Percentiles rank a stretch among this genome's conserved stretches.
Conservation (phyloP, 2,113 vertebrate species). For the Coptodon bakossiorum region DNA sequence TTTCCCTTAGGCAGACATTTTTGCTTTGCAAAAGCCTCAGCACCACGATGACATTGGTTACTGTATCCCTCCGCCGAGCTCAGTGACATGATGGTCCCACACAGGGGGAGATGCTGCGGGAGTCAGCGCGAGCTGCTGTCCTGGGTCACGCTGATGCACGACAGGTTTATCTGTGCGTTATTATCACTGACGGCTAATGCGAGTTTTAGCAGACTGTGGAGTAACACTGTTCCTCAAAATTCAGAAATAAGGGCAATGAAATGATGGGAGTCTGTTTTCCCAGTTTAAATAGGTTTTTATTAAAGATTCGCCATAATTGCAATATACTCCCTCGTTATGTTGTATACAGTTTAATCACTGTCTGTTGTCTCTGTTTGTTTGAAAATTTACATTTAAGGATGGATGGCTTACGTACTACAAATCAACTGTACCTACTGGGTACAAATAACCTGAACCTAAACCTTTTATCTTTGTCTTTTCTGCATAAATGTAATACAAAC, state of each 20-base stretch:
- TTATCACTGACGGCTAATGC: not conserved
- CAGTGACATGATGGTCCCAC: constrained; percentile 45
- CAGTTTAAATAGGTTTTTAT: not conserved
- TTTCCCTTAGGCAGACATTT: constrained; percentile 98
- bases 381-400: not conserved
- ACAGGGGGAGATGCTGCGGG: constrained; percentile 47
- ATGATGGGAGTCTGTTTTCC: not conserved
- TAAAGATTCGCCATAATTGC: not conserved
- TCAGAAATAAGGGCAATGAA: not conserved
- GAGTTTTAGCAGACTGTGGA: not conserved
- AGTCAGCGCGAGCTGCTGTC: not conserved
- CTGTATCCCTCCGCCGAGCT: constrained; percentile 84
- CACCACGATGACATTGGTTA: constrained; percentile 78
- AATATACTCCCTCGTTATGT: not conserved
- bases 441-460: not conserved
- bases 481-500: not conserved
- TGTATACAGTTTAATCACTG: not conserved
- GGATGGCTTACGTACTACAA: not conserved
- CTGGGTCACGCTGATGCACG: not conserved
- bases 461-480: not conserved
- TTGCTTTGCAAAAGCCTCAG: constrained; percentile 82
- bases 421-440: not conserved
- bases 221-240: not conserved
- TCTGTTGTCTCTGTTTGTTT: not conserved
- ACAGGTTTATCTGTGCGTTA: not conserved